phyloP scores from a whole-genome alignment of 2,113 vertebrate species.

The Pseudonaja textilis region DNA sequence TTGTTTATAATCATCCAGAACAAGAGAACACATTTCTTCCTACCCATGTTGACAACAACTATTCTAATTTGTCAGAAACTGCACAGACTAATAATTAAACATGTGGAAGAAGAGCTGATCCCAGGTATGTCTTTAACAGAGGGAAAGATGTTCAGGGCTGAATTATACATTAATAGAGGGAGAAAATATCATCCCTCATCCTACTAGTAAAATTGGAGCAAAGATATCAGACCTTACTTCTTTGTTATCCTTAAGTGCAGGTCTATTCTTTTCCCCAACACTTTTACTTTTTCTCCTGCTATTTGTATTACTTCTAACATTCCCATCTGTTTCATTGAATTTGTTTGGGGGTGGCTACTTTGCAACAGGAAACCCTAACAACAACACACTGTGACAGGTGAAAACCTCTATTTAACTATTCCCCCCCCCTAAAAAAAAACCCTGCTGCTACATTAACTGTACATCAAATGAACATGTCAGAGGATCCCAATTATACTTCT shows the following conservation, averaged over 20 bases:
- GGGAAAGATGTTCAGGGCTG: neutral
- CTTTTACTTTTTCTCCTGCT: neutral
- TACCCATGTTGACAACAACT: neutral
- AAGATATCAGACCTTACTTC: neutral
- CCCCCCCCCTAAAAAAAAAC: neutral
- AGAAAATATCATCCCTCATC: neutral
- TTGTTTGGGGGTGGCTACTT: neutral
- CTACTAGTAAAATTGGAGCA: neutral
- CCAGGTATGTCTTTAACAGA: neutral
- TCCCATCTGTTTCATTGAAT: neutral
- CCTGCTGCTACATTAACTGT: neutral
- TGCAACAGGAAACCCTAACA: neutral
- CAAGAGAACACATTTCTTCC: neutral
- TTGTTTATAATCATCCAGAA: neutral
- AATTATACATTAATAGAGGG: neutral
- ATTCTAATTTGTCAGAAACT: neutral
- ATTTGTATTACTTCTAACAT: neutral
- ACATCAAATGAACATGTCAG: neutral
- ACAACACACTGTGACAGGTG: neutral
- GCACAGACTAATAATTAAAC: neutral
- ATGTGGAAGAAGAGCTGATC: neutral
- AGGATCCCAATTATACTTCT: neutral
- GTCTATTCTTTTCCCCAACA: neutral
- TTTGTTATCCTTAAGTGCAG: neutral
- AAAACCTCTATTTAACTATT: neutral